Conservation (phyloP, 2,113 vertebrate genomes). For the crab-eating macaque (Macaca fascicularis) region DNA sequence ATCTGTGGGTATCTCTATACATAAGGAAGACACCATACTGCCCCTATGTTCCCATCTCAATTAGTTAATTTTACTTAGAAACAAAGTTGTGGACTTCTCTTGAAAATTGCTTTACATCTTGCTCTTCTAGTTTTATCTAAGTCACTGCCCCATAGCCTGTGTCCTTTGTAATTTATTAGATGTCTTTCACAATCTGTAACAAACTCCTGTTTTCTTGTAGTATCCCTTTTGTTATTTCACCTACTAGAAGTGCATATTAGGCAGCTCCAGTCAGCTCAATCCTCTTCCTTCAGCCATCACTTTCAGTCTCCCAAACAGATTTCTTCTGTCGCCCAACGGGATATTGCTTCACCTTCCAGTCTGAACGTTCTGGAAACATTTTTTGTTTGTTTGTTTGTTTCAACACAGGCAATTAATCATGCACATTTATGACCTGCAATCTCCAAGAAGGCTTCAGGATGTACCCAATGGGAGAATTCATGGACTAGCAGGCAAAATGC, state of each 20-base stretch:
- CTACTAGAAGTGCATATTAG: not conserved
- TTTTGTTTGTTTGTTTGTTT: constrained; percentile 3
- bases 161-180: not conserved
- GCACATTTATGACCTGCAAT: constrained; percentile 67
- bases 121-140: not conserved
- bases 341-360: constrained; percentile 63
- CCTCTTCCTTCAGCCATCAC: not conserved
- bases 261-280: not conserved
- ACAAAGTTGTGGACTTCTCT: not conserved
- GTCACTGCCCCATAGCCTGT: not conserved
- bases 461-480: constrained; percentile 51
- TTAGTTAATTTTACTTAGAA: constrained; percentile 1
- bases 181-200: constrained; percentile 31
- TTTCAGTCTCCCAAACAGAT: not conserved
- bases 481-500: constrained; percentile 52
- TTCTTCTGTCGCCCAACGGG: not conserved
- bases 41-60: not conserved
- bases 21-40: not conserved
- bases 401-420: constrained; percentile 74
- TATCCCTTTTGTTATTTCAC: not conserved
- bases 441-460: constrained; percentile 69
- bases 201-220: not conserved
- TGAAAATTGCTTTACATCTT: not conserved
- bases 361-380: constrained; percentile 65
- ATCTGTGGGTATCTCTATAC: not conserved